Evolutionary conservation across 1,140 invertebrate species (phyloP).

Genomic region (Aphaenogaster ashmeadi): DNA sequence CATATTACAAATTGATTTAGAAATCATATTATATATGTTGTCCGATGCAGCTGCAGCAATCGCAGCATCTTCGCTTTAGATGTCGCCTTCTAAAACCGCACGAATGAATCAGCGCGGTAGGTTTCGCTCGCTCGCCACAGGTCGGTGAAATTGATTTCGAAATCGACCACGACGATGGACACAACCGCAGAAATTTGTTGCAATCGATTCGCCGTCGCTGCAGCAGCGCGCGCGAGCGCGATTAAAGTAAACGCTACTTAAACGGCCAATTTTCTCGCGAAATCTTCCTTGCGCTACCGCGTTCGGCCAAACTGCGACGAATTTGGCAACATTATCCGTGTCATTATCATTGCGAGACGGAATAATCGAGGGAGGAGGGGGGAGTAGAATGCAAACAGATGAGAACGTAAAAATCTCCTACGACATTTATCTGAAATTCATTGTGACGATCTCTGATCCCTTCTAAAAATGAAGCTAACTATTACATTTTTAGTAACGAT

Average conservation of each 20-base stretch:
- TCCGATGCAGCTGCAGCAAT: not conserved
- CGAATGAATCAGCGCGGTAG: constrained; percentile 26
- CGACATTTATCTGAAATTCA: not conserved
- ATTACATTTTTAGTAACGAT: not conserved
- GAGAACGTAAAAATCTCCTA: not conserved
- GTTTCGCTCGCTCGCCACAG: constrained; percentile 41
- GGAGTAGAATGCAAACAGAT: not conserved
- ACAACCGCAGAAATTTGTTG: constrained; percentile 65
- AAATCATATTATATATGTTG: not conserved
- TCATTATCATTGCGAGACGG: not conserved
- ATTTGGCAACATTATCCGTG: constrained; percentile 9
- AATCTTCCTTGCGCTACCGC: constrained; percentile 15
- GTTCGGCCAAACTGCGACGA: constrained; percentile 10
- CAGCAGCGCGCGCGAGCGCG: constrained; percentile 16
- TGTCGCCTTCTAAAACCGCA: constrained; percentile 59
- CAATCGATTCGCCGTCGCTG: constrained; percentile 55
- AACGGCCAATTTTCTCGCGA: constrained; percentile 31
- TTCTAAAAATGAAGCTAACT: not conserved
- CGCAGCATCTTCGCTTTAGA: not conserved
- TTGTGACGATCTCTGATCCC: not conserved
- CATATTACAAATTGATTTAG: constrained; percentile 30
- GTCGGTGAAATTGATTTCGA: constrained; percentile 67
- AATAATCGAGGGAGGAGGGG: not conserved
- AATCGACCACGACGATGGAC: constrained; percentile 57
- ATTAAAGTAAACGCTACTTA: constrained; percentile 55